phyloP scores from a whole-genome alignment of 2,797 vertebrate species.

The Eulemur coronatus region DNA sequence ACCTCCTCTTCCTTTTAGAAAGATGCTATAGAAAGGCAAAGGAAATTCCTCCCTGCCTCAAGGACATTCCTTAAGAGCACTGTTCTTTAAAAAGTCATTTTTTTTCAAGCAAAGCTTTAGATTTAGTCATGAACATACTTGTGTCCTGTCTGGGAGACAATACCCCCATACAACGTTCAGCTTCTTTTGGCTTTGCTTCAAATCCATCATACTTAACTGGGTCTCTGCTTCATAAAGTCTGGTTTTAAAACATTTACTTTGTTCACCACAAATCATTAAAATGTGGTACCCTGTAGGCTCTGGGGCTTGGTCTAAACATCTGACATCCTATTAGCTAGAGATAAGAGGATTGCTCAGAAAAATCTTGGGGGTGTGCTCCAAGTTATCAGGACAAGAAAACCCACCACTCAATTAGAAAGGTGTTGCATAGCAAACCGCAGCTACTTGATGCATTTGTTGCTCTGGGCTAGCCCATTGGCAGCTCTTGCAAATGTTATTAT shows the following conservation, averaged over 20 bases:
- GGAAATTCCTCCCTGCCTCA: constrained; percentile 16
- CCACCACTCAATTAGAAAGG: constrained; percentile 87
- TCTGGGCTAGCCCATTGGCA: constrained; percentile 60
- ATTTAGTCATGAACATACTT: constrained; percentile 26
- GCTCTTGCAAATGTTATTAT: neutral
- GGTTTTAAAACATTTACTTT: constrained; percentile 87
- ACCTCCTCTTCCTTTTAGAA: constrained; percentile 55
- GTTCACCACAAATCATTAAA: constrained; percentile 88
- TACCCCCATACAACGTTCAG: neutral
- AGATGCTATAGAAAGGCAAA: neutral
- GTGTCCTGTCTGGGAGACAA: neutral
- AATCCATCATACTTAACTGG: constrained; percentile 82
- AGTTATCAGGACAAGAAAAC: constrained; percentile 91
- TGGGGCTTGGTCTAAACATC: constrained; percentile 86
- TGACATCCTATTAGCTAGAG: constrained; percentile 79
- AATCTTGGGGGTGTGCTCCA: constrained; percentile 86
- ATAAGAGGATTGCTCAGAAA: constrained; percentile 79
- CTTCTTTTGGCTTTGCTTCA: constrained; percentile 47
- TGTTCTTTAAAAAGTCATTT: constrained; percentile 41
- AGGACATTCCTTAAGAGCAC: constrained; percentile 61
- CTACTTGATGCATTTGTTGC: constrained; percentile 52
- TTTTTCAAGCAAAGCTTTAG: constrained; percentile 61
- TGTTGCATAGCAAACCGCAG: constrained; percentile 82
- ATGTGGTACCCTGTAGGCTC: constrained; percentile 83
- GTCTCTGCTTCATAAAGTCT: constrained; percentile 74